Conservation (phyloP, 2,113 vertebrate species). For the Bambusicola thoracicus region DNA sequence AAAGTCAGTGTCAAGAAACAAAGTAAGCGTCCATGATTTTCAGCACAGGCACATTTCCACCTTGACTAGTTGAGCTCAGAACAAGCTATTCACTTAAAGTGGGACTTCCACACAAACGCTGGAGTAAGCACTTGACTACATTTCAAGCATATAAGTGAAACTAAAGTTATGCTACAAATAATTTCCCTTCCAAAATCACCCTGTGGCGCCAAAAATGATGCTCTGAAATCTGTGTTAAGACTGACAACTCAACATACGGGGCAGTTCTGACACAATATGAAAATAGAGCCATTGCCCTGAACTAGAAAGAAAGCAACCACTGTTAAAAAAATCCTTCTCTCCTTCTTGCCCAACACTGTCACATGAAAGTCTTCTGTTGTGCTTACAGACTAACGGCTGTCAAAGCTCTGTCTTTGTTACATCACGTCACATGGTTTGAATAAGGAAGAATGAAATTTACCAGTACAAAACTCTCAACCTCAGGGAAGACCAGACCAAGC, state of each 20-base stretch:
- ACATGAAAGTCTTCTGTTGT: neutral
- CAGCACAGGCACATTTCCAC: neutral
- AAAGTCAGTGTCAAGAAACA: neutral
- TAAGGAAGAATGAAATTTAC: neutral
- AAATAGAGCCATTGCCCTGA: neutral
- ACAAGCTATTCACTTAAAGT: neutral
- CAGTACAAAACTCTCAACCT: neutral
- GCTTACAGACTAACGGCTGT: neutral
- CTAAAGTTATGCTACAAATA: neutral
- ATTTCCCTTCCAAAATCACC: neutral
- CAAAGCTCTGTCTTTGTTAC: neutral
- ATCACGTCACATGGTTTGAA: neutral
- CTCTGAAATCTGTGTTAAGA: neutral
- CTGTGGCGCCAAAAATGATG: neutral
- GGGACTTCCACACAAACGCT: neutral
- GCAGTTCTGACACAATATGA: neutral
- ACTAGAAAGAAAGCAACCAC: neutral
- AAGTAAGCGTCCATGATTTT: fast-evolving
- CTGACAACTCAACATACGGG: neutral
- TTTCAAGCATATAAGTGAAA: neutral
- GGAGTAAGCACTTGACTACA: neutral
- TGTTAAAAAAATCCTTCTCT: neutral
- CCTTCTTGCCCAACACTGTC: neutral
- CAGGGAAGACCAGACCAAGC: neutral
- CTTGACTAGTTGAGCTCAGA: fast-evolving